Evolutionary conservation across 2,888 invertebrate species (phyloP), one percentile per base, ranked within the genome.

Genomic region (Rhamphomyia laevipes): DNA sequence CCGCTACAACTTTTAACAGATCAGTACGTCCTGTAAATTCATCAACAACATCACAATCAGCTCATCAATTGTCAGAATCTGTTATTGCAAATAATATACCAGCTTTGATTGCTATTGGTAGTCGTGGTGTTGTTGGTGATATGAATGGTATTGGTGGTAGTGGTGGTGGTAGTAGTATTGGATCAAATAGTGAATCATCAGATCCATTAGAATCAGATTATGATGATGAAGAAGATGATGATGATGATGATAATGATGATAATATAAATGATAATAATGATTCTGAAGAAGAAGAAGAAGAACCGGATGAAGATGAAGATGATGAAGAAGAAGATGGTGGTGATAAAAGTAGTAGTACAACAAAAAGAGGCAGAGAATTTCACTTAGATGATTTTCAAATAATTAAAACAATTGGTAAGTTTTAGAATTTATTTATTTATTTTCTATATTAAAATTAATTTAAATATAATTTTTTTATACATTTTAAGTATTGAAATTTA

Each of bases 351-450:
- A 18, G 10, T 44, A 13, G 3, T 44, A 13, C 7, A 33, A 17
- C 12, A 17, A 17, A 18, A 18, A 31, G 12, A 7, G 33, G 33
- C 12, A 33, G 80, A 57, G 79, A 80, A 61, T 81, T 80, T 61
- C 77, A 80, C 62, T 71, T 89, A 58, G 87, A 88, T 56, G 87
- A 89, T 66, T 81, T 87, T 61, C 86, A 88, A 68, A 86, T 88
- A 60, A 78, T 89, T 59, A 89, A 88, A 74, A 89, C 89, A 51
- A 87, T 89, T 54, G 89, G 89, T 89, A 66, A 84, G 86, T 75
- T 62, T n/a, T n/a, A n/a, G n/a, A n/a, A n/a, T n/a, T n/a, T n/a
- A n/a, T n/a, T n/a, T n/a, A n/a, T n/a, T n/a, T n/a, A n/a, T n/a
- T n/a, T n/a, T n/a, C n/a, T n/a, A n/a, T n/a, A n/a, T n/a, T n/a